Evolutionary conservation across 2,797 vertebrate genomes (phyloP), one percentile per base, ranked within the genome.

Genomic region (Bovichtus diacanthus): DNA sequence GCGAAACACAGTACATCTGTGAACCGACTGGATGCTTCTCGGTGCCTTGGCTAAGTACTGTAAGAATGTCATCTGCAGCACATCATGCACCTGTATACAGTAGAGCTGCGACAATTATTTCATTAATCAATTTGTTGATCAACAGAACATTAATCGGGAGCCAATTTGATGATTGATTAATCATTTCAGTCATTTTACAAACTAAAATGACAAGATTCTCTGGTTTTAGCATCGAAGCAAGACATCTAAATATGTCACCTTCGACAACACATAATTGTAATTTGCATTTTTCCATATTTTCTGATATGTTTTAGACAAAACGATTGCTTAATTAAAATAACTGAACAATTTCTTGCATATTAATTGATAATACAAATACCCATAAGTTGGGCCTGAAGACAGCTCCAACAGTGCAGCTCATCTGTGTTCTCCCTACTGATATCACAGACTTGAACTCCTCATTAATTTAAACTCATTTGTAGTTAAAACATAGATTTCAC

Each of bases 1-100:
- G 39, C 15, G 2, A 39, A 59, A 58, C 53, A 11, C 36, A 70
- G 25, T 56, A 71, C 47, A 58, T 73, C 53, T 46, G 16, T 55
- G 9, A 34, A 12, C 29, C 18, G 36, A 25, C 21, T 38, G 69
- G 6, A 63, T 55, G 66, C 53, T 19, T 82, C 44, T n/a, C 21
- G 21, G n/a, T 29, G 21, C 31, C 1, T 27, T n/a, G 12, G 27
- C 21, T 11, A 54, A 55, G 5, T 38, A 25, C 29, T 25, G 11
- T 21, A 44, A n/a, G 10, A 68, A 47, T 36, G 38, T 34, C 43
- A 61, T 50, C 23, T 12, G 64, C 23, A 50, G 15, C 27, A 36
- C 29, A 44, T 39, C 10, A 41, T 54, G 21, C 18, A 55, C 3
- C 47, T n/a, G 38, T 5, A 34, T 19, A 46, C 2, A 25, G 9